A percentile compares a stretch with the other conserved stretches of the same genome.
These are phyloP conservation scores for Drosophila cyrtoloma DNA, from an alignment of 2,888 invertebrate species.

Conservation along the genomic window DNA sequence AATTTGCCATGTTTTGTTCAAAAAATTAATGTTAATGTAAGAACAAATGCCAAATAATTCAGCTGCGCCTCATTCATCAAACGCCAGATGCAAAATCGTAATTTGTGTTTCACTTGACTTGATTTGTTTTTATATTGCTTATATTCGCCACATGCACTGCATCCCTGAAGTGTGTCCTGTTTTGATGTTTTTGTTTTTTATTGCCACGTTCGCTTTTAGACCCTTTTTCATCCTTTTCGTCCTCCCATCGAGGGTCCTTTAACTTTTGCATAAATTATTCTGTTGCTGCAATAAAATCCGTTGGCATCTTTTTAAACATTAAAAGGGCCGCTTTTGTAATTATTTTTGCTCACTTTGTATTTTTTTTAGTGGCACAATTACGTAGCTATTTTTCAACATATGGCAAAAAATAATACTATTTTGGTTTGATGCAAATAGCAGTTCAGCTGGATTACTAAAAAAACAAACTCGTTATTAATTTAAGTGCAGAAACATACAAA, in stretches of 20 bases:
- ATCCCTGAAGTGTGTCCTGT: not conserved
- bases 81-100: conserved; percentile 8
- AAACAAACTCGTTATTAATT: not conserved
- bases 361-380: conserved; percentile 2
- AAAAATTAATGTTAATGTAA: conserved; percentile 19
- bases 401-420: not conserved
- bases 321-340: conserved; percentile 17
- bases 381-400: not conserved
- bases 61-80: conserved; percentile 8
- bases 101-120: conserved; percentile 51
- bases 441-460: not conserved
- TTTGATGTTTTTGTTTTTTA: conserved; percentile 61
- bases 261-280: conserved; percentile 61
- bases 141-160: conserved; percentile 53
- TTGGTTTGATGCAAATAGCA: not conserved
- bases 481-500: not conserved
- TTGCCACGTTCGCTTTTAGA: conserved; percentile 33
- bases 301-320: conserved; percentile 36
- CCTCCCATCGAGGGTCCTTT: conserved; percentile 15
- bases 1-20: conserved; percentile 31
- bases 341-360: conserved; percentile 5
- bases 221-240: conserved; percentile 18
- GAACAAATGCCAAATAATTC: not conserved
- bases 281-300: conserved; percentile 51
- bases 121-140: conserved; percentile 54